These are phyloP conservation scores for Dendronephthya gigantea DNA, from an alignment of 64 coral and sea anemone species.

Conservation along the genomic window DNA sequence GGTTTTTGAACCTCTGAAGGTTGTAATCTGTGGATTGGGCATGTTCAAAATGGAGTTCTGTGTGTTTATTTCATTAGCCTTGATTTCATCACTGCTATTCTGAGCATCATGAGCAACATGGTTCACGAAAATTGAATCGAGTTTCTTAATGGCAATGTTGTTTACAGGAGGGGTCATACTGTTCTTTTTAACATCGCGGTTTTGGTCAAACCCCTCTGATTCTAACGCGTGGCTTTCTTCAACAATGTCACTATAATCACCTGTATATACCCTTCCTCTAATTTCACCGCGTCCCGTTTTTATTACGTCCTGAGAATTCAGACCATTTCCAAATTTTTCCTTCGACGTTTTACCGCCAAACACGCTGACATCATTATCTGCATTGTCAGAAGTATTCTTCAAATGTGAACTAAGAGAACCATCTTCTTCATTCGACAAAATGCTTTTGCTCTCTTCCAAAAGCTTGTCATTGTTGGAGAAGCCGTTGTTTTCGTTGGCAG, in stretches of 20 bases:
- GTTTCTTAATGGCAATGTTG: neutral
- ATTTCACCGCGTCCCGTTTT: neutral
- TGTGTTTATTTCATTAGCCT: neutral
- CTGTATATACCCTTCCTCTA: neutral
- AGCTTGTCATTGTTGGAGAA: neutral
- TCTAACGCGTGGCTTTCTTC: neutral
- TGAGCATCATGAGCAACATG: too few relatives aligned
- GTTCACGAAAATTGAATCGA: neutral
- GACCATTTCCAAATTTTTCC: neutral
- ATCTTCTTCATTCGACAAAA: neutral
- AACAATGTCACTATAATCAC: neutral
- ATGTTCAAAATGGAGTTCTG: neutral
- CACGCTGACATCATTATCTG: neutral
- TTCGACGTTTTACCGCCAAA: neutral
- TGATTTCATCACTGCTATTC: neutral
- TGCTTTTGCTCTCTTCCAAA: neutral
- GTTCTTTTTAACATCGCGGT: neutral
- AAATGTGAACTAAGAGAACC: neutral
- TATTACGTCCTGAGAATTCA: neutral
- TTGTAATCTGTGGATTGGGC: neutral
- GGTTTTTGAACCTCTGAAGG: neutral
- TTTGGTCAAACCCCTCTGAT: neutral
- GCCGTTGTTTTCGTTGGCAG: neutral
- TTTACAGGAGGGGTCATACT: neutral
- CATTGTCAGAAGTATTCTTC: neutral